Evolutionary conservation across 2,888 invertebrate species (phyloP).

Genomic region (Caenorhabditis doughertyi): DNA sequence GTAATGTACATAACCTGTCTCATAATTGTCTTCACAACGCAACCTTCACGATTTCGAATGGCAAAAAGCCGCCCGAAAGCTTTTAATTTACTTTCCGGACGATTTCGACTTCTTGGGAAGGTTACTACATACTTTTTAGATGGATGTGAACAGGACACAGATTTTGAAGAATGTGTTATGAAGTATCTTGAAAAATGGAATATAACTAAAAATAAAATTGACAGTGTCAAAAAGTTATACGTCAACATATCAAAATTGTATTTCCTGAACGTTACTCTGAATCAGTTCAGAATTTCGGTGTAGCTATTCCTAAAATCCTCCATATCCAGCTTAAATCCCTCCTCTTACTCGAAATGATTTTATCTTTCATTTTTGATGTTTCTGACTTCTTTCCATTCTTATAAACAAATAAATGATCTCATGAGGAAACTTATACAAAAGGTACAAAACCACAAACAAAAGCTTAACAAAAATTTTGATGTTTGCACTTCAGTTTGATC

Average conservation of each 20-base stretch:
- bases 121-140: slow-evolving; percentile 31
- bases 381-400: background rate
- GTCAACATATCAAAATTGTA: too few species aligned
- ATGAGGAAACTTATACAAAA: background rate
- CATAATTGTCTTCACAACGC: slow-evolving; percentile 53
- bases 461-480: background rate
- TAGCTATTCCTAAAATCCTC: too few species aligned
- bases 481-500: background rate
- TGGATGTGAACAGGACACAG: background rate
- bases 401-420: background rate
- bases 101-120: slow-evolving; percentile 40
- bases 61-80: slow-evolving; percentile 50
- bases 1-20: slow-evolving; percentile 63
- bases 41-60: slow-evolving; percentile 61
- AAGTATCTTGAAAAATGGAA: too few species aligned
- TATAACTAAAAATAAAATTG: too few species aligned
- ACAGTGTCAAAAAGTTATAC: too few species aligned
- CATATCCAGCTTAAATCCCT: too few species aligned
- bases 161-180: background rate
- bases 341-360: too few species aligned
- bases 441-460: background rate
- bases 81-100: slow-evolving; percentile 58
- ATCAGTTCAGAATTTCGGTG: too few species aligned
- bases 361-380: background rate
- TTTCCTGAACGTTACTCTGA: too few species aligned